Percentiles rank a stretch among this genome's conserved stretches.
phyloP scores from a whole-genome alignment of 2,797 vertebrate genomes.

The Hippopotamyrus pictus region DNA sequence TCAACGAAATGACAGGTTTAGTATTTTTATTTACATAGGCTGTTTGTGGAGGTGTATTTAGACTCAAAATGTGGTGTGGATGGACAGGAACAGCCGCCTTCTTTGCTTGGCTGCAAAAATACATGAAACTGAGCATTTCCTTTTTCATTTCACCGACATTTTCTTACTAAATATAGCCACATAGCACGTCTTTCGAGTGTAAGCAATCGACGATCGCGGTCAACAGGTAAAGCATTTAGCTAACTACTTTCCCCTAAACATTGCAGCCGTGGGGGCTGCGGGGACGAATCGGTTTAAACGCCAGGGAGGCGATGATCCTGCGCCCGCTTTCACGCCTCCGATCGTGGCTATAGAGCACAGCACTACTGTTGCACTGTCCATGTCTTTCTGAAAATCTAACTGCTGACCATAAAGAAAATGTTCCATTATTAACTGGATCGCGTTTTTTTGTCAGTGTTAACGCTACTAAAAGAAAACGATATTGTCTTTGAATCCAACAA shows the following conservation, averaged over 20 bases:
- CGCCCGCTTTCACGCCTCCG: neutral
- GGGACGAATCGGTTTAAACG: neutral
- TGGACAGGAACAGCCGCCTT: neutral
- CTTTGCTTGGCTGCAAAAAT: neutral
- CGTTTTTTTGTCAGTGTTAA: neutral
- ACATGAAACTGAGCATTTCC: neutral
- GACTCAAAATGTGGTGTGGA: neutral
- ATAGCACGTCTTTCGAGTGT: neutral
- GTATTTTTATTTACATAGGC: neutral
- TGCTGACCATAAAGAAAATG: neutral
- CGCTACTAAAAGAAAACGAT: neutral
- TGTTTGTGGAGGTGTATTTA: neutral
- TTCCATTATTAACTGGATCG: neutral
- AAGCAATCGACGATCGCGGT: neutral
- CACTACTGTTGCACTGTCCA: neutral
- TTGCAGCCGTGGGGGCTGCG: neutral
- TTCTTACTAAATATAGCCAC: neutral
- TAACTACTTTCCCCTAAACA: neutral
- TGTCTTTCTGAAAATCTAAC: neutral
- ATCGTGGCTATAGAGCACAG: neutral
- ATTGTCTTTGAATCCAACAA: neutral
- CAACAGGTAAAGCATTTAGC: neutral
- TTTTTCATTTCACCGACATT: neutral
- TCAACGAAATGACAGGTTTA: neutral
- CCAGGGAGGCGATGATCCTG: neutral